Percentiles rank a stretch among this genome's conserved stretches.
phyloP scores from a whole-genome alignment of 2,113 vertebrate species.

The Microcebus murinus region DNA sequence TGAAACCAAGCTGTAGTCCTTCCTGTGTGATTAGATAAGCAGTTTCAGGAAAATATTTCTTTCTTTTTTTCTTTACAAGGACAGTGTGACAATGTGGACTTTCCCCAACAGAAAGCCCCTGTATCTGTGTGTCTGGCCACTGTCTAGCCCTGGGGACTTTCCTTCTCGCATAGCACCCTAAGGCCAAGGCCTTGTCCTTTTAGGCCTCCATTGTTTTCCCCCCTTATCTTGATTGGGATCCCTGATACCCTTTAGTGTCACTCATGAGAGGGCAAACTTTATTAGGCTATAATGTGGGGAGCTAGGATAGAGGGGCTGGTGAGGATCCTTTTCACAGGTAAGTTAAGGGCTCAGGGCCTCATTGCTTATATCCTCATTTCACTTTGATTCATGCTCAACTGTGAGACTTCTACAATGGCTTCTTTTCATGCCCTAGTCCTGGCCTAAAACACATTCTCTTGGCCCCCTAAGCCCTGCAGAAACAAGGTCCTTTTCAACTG shows the following conservation, averaged over 20 bases:
- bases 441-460: neutral
- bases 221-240: neutral
- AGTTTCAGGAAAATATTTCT: slow-evolving; percentile 39
- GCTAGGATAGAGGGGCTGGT: neutral
- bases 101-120: slow-evolving; percentile 48
- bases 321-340: neutral
- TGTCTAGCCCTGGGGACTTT: neutral
- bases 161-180: neutral
- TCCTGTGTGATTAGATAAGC: slow-evolving; percentile 55
- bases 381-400: neutral
- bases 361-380: slow-evolving; percentile 31
- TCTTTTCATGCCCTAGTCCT: neutral
- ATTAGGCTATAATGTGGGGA: neutral
- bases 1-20: slow-evolving; percentile 50
- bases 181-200: neutral
- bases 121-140: neutral
- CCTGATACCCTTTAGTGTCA: neutral
- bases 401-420: neutral
- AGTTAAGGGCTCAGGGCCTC: neutral
- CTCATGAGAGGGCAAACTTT: neutral
- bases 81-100: neutral
- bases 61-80: slow-evolving; percentile 47
- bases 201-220: neutral
- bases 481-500: neutral
- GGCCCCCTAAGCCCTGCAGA: neutral